phyloP scores from a whole-genome alignment of 2,888 invertebrate genomes.

The Boloria selene region DNA sequence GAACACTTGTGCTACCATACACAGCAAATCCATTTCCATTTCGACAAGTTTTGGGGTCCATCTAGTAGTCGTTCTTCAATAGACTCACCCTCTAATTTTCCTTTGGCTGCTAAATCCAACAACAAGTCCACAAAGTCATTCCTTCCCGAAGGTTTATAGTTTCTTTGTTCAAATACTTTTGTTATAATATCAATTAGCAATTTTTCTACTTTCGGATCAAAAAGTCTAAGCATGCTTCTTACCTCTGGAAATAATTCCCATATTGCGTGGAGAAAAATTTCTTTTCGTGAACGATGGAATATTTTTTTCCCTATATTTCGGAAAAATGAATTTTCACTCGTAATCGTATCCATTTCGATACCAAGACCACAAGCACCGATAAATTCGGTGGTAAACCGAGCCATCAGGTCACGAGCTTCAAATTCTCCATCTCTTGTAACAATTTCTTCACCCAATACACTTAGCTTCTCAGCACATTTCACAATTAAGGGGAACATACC shows the following conservation, averaged over 20 bases:
- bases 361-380: conserved; percentile 59
- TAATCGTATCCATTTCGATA: conserved; percentile 50
- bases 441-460: conserved; percentile 41
- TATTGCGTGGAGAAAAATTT: conserved; percentile 42
- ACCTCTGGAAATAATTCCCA: conserved; percentile 56
- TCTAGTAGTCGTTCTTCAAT: conserved; percentile 53
- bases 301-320: conserved; percentile 47
- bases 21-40: conserved; percentile 52
- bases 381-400: conserved; percentile 55
- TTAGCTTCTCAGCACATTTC: conserved; percentile 60
- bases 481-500: conserved; percentile 68
- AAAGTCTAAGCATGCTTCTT: conserved; percentile 41
- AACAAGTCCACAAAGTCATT: conserved; percentile 56
- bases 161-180: conserved; percentile 54
- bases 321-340: conserved; percentile 51
- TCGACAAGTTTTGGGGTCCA: conserved; percentile 54
- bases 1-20: conserved; percentile 60
- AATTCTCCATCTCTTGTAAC: conserved; percentile 46
- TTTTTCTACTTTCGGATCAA: conserved; percentile 41
- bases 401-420: conserved; percentile 53
- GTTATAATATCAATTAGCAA: conserved; percentile 47
- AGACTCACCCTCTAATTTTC: conserved; percentile 58
- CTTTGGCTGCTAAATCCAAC: conserved; percentile 52
- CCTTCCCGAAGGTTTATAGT: conserved; percentile 54
- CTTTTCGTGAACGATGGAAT: conserved; percentile 46